These are phyloP conservation scores for Platyscapa corneri DNA, from an alignment of 1,140 invertebrate species.

Conservation along the genomic window DNA sequence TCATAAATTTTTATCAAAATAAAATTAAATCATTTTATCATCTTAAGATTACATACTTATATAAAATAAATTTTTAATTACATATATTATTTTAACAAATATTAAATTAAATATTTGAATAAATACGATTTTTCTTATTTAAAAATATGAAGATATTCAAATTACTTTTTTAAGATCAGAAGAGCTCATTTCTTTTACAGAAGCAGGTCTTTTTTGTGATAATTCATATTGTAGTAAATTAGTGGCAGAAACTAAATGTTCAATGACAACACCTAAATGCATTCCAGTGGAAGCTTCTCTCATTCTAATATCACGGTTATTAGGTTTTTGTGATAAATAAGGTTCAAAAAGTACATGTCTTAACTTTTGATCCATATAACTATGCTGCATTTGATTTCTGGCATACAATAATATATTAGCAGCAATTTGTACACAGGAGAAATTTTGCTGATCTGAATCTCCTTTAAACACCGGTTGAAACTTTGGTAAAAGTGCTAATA, in stretches of 20 bases:
- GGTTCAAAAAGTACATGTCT: conserved; percentile 70
- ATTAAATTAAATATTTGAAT: too few species aligned
- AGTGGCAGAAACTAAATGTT: conserved; percentile 67
- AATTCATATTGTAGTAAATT: conserved; percentile 66
- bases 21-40: too few species aligned
- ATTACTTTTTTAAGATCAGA: conserved; percentile 68
- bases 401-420: conserved; percentile 82
- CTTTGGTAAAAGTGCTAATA: conserved; percentile 82
- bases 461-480: conserved; percentile 72
- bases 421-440: conserved; percentile 76
- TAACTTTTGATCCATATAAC: conserved; percentile 71
- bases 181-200: conserved; percentile 68
- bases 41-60: not conserved
- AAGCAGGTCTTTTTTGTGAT: conserved; percentile 62
- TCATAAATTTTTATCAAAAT: not conserved
- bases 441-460: conserved; percentile 62
- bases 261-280: conserved; percentile 66
- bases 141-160: too few species aligned
- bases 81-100: too few species aligned
- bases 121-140: too few species aligned
- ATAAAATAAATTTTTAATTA: not conserved
- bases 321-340: conserved; percentile 60
- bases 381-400: conserved; percentile 75
- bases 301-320: conserved; percentile 58
- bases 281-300: conserved; percentile 64